Percentiles rank a stretch among this genome's conserved stretches.
These are phyloP conservation scores for Oreohelix idahoensis DNA, from an alignment of 1,140 invertebrate species.

Conservation along the genomic window DNA sequence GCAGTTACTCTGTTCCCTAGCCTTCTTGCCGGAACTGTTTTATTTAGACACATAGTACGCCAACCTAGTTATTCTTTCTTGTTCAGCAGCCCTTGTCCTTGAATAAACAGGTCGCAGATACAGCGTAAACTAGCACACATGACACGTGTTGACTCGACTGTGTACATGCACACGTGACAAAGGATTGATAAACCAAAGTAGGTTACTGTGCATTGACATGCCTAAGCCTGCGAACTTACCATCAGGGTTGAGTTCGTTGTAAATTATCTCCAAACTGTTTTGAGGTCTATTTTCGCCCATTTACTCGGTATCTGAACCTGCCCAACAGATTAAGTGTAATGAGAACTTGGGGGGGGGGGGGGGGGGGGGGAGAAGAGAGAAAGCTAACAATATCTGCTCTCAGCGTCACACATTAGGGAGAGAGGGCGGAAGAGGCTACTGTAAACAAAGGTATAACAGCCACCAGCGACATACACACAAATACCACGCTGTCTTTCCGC, in stretches of 20 bases:
- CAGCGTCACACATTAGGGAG: conserved; percentile 10
- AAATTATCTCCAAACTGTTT: background rate
- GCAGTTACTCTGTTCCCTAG: no score
- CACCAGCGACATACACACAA: background rate
- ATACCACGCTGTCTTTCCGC: background rate
- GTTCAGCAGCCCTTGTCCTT: no score
- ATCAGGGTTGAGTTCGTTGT: background rate
- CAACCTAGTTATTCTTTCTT: no score
- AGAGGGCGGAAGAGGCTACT: conserved; percentile 11
- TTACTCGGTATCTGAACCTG: background rate
- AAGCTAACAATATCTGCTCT: background rate
- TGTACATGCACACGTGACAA: background rate
- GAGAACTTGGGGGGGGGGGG: background rate
- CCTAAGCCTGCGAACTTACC: background rate
- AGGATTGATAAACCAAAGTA: background rate
- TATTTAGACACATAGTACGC: no score
- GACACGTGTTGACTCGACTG: background rate
- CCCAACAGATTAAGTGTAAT: no score
- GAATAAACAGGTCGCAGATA: no score
- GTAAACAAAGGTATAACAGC: conserved; percentile 10
- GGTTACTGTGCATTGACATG: background rate
- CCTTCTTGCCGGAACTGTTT: no score
- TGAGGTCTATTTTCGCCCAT: background rate
- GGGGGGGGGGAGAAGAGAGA: background rate
- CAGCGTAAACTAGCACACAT: background rate